These are phyloP conservation scores for Spea hammondii DNA, from an alignment of 2,797 vertebrate species.

Conservation along the genomic window DNA sequence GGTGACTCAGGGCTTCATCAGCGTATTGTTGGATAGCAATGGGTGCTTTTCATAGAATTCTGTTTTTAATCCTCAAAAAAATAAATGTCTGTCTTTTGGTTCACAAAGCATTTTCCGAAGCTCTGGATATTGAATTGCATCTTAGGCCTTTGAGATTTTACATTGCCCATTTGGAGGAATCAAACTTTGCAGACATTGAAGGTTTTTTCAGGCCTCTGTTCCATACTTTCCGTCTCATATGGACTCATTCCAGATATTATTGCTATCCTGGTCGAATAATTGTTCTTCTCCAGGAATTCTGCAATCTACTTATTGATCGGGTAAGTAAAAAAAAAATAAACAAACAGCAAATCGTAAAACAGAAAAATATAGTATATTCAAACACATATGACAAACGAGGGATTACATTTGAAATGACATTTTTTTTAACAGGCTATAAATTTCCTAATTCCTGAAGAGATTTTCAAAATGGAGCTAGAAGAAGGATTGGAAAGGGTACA, in stretches of 20 bases:
- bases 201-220: conserved; percentile 76
- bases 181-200: conserved; percentile 70
- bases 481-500: conserved; percentile 71
- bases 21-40: too few relatives aligned
- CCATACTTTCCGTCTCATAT: conserved; percentile 85
- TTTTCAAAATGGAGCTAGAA: conserved; percentile 79
- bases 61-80: too few relatives aligned
- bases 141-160: conserved; percentile 69
- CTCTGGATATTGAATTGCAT: conserved; percentile 70
- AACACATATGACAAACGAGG: neutral
- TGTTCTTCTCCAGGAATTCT: conserved; percentile 81
- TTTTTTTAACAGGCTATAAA: conserved; percentile 48
- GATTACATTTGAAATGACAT: neutral
- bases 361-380: neutral
- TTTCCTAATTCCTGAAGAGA: conserved; percentile 76
- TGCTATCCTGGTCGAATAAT: conserved; percentile 74
- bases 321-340: conserved; percentile 54
- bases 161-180: conserved; percentile 71
- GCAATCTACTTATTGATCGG: conserved; percentile 85
- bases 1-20: too few relatives aligned
- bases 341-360: neutral
- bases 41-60: too few relatives aligned
- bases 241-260: conserved; percentile 79
- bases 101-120: conserved; percentile 67
- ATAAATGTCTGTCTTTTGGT: neutral